Conservation (phyloP, 2,888 invertebrate genomes). For the Ophion obscuratus region DNA sequence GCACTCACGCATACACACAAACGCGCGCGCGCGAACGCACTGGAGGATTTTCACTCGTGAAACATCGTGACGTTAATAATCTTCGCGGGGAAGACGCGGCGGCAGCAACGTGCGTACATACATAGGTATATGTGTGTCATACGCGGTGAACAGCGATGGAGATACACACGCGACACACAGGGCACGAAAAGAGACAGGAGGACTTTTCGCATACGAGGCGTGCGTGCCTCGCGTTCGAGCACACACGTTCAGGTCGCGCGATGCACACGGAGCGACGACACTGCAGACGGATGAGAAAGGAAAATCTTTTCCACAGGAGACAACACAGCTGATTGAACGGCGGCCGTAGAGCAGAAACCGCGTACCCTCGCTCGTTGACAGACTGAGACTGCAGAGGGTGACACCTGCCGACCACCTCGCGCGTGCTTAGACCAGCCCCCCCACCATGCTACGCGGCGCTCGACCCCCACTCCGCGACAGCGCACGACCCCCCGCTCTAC, state of each 20-base stretch:
- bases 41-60: conserved; percentile 48
- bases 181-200: conserved; percentile 12
- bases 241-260: conserved; percentile 31
- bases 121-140: background rate
- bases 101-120: background rate
- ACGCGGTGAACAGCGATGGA: background rate
- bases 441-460: background rate
- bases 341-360: conserved; percentile 47
- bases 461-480: too few relatives aligned
- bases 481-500: background rate
- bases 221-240: conserved; percentile 33
- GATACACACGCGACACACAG: conserved; percentile 14
- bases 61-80: conserved; percentile 38
- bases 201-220: conserved; percentile 22
- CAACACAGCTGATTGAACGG: conserved; percentile 67
- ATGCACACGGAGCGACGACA: conserved; percentile 15
- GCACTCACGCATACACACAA: background rate
- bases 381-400: conserved; percentile 54
- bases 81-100: conserved; percentile 14
- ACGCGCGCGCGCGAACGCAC: conserved; percentile 14
- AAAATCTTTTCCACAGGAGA: conserved; percentile 50
- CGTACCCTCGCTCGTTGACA: conserved; percentile 42
- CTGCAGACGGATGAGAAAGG: background rate
- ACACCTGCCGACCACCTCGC: conserved; percentile 53
- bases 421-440: background rate